Evolutionary conservation across 2,113 vertebrate genomes (phyloP), one percentile per base, ranked within the genome.

Genomic region (Leptobrachium leishanense): DNA sequence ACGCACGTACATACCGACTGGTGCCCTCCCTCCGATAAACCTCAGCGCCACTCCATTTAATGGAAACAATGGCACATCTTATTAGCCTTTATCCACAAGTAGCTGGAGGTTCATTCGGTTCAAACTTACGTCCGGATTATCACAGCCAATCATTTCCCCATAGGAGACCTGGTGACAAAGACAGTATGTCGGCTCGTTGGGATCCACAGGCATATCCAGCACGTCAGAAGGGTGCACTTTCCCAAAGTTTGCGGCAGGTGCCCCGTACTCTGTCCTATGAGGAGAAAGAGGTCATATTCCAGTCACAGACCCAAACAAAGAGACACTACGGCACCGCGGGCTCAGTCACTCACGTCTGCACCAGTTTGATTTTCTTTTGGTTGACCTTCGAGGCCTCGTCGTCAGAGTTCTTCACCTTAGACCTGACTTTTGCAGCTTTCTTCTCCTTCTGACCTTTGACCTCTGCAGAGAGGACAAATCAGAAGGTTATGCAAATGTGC

Each of bases 111-210:
- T 31, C 20, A 31, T 31, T 31, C 79, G 9, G 66, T 65, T 13
- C 43, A 82, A 78, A 91, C 96, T 96, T 88, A 99, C 97, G 72
- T 99, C 97, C 42, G 96, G 95, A 85, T 98, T 98, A 90, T 99
- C 97, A 70, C 97, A 99, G 91, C 97, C 97, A 12, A 99, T 99
- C 97, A 99, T 99, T 88, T 99, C 97, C 85, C 97, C 97, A 5
- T 99, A 99, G 77, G 97, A 99, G 50, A 99, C 97, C 90, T 99
- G 97, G 89, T 97, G 96, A 86, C 97, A 99, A 83, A 99, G 93
- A 90, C 97, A 99, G 89, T 99, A 99, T 13, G 97, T 99, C 75
- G 97, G 97, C 82, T 99, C 98, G 57, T 99, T 99, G 84, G 98
- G 98, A 82, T 99, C 98, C 86, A 99, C 98, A 0, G 98, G 98